phyloP scores from a whole-genome alignment of 2,888 invertebrate species.

The Patella depressa region DNA sequence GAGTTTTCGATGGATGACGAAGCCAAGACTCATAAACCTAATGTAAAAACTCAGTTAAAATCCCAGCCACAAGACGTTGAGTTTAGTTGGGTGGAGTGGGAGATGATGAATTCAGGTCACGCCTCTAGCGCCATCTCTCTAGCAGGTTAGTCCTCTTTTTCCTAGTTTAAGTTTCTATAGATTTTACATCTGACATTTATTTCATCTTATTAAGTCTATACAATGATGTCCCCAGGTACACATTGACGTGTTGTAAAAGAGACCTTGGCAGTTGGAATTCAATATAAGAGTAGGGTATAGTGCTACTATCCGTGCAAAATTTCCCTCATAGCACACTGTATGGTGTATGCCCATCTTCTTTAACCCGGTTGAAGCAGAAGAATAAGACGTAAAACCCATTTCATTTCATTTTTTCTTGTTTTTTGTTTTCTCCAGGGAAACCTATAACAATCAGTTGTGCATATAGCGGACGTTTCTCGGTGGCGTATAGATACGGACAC shows the following conservation, averaged over 20 bases:
- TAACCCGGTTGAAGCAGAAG: too few relatives aligned
- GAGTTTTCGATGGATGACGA: slow-evolving; percentile 50
- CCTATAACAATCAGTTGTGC: slow-evolving; percentile 85
- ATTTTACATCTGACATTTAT: neutral
- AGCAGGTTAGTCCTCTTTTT: slow-evolving; percentile 76
- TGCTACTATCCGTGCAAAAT: too few relatives aligned
- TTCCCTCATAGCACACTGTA: too few relatives aligned
- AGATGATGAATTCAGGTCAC: slow-evolving; percentile 81
- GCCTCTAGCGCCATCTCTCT: slow-evolving; percentile 80
- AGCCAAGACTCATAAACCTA: slow-evolving; percentile 33
- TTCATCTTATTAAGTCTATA: too few relatives aligned
- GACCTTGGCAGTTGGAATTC: too few relatives aligned
- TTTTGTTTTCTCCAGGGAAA: slow-evolving; percentile 53
- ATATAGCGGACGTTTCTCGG: slow-evolving; percentile 96
- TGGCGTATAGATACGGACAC: slow-evolving; percentile 87
- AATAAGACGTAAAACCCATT: too few relatives aligned
- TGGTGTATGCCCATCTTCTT: neutral
- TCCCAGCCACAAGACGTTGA: slow-evolving; percentile 32
- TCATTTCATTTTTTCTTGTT: neutral
- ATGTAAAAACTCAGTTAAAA: slow-evolving; percentile 21
- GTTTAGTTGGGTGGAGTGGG: slow-evolving; percentile 90
- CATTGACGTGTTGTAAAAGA: too few relatives aligned
- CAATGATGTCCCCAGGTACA: too few relatives aligned
- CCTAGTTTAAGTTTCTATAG: neutral
- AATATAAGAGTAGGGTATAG: too few relatives aligned